phyloP scores from a whole-genome alignment of 2,113 vertebrate genomes.

The Myiozetetes cayanensis region DNA sequence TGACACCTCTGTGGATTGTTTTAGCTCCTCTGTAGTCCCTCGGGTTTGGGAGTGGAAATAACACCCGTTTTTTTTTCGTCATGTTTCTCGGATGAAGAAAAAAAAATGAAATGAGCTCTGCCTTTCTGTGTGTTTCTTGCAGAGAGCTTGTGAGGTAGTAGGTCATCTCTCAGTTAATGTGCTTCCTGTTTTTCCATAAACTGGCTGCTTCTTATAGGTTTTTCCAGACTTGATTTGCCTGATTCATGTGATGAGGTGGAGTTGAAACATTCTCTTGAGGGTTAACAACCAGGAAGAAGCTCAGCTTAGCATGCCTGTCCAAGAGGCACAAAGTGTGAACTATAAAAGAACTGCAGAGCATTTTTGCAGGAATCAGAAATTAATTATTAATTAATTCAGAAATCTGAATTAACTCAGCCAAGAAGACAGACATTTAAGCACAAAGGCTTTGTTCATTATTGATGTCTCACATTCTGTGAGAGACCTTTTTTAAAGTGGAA shows the following conservation, averaged over 20 bases:
- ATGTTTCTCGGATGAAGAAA: background rate
- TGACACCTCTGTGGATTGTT: background rate
- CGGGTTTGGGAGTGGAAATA: background rate
- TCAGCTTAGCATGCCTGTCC: background rate
- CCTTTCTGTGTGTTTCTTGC: background rate
- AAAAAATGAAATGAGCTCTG: background rate
- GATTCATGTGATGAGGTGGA: background rate
- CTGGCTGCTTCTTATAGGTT: background rate
- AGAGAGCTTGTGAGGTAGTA: background rate
- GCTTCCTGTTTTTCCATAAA: background rate
- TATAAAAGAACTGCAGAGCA: background rate
- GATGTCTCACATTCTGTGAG: background rate
- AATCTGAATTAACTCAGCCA: background rate
- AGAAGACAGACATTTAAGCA: background rate
- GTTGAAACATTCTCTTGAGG: background rate
- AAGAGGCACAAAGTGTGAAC: background rate
- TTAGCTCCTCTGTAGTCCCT: background rate
- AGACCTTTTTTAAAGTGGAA: background rate
- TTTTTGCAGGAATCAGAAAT: background rate
- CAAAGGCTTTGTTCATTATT: background rate
- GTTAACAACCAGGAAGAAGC: background rate
- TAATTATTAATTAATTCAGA: conserved; percentile 5
- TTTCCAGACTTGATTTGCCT: background rate
- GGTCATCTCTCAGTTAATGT: background rate
- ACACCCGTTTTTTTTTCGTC: background rate